phyloP scores from a whole-genome alignment of 35 echinoderm and acorn worm species.

The Anneissia japonica region DNA sequence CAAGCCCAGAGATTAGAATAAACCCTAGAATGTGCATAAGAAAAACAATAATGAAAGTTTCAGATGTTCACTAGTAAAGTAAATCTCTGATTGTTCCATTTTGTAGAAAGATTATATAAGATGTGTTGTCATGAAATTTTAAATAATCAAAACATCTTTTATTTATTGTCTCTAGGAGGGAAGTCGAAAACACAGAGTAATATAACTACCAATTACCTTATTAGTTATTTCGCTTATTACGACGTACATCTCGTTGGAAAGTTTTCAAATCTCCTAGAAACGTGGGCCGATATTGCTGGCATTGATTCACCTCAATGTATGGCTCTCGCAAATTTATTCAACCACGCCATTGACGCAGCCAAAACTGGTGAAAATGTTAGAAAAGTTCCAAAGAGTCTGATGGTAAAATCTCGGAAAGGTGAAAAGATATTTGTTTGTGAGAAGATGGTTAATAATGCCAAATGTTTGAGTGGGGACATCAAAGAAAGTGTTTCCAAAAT shows the following conservation, averaged over 20 bases:
- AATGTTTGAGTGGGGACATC: not conserved
- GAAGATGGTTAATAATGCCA: not conserved
- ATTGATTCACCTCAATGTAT: not conserved
- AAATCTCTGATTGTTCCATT: no score
- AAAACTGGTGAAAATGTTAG: not conserved
- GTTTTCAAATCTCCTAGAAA: not conserved
- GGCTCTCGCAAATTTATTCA: not conserved
- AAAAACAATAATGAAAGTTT: no score
- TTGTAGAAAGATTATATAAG: no score
- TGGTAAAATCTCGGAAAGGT: not conserved
- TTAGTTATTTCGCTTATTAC: not conserved
- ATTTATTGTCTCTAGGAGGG: not conserved
- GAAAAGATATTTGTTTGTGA: not conserved
- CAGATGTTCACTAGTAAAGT: no score
- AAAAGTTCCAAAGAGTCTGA: no score
- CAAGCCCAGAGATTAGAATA: no score
- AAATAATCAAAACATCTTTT: no score
- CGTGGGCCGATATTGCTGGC: not conserved
- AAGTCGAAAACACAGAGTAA: not conserved
- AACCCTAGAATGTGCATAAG: no score
- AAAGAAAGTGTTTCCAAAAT: not conserved
- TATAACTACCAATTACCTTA: not conserved
- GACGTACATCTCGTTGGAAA: not conserved
- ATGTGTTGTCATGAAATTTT: no score
- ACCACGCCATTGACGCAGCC: not conserved